phyloP scores from a whole-genome alignment of 2,888 invertebrate species.

The Eristalinus sepulchralis region DNA sequence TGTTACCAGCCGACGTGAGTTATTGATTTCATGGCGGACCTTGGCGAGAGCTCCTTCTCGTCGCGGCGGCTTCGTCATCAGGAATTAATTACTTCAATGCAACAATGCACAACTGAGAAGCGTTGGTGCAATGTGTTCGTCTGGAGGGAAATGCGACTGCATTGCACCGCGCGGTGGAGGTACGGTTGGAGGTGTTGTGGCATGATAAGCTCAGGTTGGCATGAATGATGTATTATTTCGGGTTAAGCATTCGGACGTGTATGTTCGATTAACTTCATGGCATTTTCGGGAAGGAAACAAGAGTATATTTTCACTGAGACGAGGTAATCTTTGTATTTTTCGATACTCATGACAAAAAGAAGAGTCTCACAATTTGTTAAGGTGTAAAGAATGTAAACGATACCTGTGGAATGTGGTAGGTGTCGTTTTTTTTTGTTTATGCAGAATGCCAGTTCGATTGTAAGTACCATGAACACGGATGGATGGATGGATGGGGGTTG shows the following conservation, averaged over 20 bases:
- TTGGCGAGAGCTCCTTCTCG: conserved; percentile 6
- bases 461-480: too few relatives aligned
- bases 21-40: conserved; percentile 34
- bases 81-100: conserved; percentile 61
- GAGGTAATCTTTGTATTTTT: too few relatives aligned
- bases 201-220: background rate
- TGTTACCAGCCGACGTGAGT: conserved; percentile 66
- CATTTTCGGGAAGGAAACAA: too few relatives aligned
- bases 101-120: conserved; percentile 45
- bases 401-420: too few relatives aligned
- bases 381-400: too few relatives aligned
- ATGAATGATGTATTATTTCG: conserved; percentile 36
- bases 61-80: conserved; percentile 25
- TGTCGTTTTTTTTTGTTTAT: too few relatives aligned
- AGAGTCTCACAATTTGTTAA: too few relatives aligned
- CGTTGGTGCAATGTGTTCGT: background rate
- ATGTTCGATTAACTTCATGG: too few relatives aligned
- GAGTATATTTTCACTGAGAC: too few relatives aligned
- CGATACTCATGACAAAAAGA: too few relatives aligned
- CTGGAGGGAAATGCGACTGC: background rate
- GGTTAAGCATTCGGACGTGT: background rate
- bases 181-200: background rate
- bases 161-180: background rate
- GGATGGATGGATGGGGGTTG: too few relatives aligned
- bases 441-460: too few relatives aligned